These are phyloP conservation scores for Trachelus stipa DNA, from an alignment of 2,888 invertebrate species.

Conservation along the genomic window DNA sequence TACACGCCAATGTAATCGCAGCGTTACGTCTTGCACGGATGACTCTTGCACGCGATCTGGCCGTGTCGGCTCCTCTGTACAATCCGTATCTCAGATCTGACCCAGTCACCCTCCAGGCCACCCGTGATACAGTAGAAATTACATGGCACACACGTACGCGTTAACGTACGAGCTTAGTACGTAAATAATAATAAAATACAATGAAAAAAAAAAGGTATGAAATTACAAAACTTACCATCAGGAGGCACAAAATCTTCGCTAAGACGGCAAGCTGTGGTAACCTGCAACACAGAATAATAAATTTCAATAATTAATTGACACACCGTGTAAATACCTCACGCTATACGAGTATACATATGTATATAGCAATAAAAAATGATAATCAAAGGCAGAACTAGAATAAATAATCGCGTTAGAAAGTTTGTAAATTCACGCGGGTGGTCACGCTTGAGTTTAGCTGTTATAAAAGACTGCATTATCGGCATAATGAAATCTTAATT, in stretches of 20 bases:
- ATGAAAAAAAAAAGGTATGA: not conserved
- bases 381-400: not conserved
- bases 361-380: not conserved
- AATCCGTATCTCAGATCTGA: conserved; percentile 44
- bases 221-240: conserved; percentile 76
- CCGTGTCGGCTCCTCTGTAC: conserved; percentile 21
- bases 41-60: conserved; percentile 39
- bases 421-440: conserved; percentile 2
- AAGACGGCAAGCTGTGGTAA: conserved; percentile 92
- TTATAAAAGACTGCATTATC: too few relatives aligned
- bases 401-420: not conserved
- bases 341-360: too few relatives aligned
- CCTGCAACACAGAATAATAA: conserved; percentile 72
- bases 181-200: not conserved
- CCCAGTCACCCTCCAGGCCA: conserved; percentile 40
- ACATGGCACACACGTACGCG: not conserved
- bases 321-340: too few relatives aligned
- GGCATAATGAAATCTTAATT: conserved; percentile 1
- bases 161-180: too few relatives aligned
- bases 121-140: not conserved
- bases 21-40: conserved; percentile 35
- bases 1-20: conserved; percentile 37
- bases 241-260: conserved; percentile 91
- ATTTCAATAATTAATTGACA: not conserved
- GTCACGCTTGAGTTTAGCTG: too few relatives aligned